Conservation (phyloP, 2,113 vertebrate genomes). For the Corythaeola cristata region DNA sequence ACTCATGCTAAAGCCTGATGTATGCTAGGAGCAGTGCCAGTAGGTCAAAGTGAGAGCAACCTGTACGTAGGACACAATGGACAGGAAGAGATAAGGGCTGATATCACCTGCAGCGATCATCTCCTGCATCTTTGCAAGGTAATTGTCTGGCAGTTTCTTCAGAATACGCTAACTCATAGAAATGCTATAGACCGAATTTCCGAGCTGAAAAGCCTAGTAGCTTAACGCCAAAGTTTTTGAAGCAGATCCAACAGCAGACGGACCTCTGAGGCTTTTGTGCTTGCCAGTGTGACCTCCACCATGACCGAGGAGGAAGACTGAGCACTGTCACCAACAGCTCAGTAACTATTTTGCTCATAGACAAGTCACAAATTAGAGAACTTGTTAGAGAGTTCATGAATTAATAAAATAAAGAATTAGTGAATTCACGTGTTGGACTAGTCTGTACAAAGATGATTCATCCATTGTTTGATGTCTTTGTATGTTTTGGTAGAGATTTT, state of each 20-base stretch:
- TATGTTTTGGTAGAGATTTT: not conserved
- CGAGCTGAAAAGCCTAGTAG: not conserved
- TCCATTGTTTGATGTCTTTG: not conserved
- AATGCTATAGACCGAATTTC: not conserved
- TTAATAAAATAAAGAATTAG: not conserved
- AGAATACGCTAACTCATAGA: fast-evolving
- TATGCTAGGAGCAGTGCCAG: not conserved
- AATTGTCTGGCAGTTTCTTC: not conserved
- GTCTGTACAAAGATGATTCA: not conserved
- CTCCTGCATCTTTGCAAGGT: not conserved
- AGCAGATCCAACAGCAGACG: not conserved
- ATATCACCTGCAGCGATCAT: not conserved
- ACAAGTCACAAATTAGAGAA: not conserved
- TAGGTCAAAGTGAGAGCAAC: not conserved
- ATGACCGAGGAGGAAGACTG: not conserved
- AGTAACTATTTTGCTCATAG: not conserved
- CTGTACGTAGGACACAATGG: fast-evolving
- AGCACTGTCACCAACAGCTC: not conserved
- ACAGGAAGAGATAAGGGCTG: not conserved
- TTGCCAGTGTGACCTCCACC: not conserved
- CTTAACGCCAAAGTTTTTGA: not conserved
- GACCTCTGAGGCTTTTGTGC: not conserved
- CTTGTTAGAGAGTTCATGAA: not conserved
- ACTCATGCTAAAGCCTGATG: not conserved
- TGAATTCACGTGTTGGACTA: not conserved